Evolutionary conservation across 2,888 invertebrate species (phyloP).

Genomic region (Acanthosepion lycidas): DNA sequence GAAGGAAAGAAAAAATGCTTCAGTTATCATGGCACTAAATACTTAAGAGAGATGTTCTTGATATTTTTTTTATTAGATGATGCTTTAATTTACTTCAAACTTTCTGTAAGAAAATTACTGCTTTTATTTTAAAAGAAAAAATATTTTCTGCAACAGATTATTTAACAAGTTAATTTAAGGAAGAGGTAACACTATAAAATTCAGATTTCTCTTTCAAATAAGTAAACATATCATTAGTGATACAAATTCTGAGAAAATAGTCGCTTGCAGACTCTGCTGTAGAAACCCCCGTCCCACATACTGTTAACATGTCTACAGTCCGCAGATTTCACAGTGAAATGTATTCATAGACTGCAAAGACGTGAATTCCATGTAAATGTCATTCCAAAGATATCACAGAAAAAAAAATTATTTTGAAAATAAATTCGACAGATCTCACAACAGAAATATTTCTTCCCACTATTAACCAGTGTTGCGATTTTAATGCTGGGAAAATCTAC

Average conservation of each 20-base stretch:
- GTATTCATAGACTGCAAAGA: background rate
- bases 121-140: no score
- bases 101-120: no score
- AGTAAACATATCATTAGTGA: background rate
- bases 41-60: no score
- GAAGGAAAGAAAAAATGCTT: no score
- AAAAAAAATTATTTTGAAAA: background rate
- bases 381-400: background rate
- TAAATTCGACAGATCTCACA: background rate
- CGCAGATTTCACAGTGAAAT: background rate
- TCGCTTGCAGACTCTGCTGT: background rate
- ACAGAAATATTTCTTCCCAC: background rate
- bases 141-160: no score
- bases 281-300: background rate
- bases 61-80: no score
- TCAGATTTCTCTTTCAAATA: background rate
- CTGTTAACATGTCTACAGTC: background rate
- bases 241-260: background rate
- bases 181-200: no score
- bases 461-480: background rate
- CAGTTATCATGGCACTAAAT: no score
- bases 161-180: no score
- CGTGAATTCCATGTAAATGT: background rate
- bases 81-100: no score
- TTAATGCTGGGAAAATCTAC: background rate